Base-by-base conservation (phyloP, 2,888 invertebrate genomes). In the Nomada lathburiana region DNA sequence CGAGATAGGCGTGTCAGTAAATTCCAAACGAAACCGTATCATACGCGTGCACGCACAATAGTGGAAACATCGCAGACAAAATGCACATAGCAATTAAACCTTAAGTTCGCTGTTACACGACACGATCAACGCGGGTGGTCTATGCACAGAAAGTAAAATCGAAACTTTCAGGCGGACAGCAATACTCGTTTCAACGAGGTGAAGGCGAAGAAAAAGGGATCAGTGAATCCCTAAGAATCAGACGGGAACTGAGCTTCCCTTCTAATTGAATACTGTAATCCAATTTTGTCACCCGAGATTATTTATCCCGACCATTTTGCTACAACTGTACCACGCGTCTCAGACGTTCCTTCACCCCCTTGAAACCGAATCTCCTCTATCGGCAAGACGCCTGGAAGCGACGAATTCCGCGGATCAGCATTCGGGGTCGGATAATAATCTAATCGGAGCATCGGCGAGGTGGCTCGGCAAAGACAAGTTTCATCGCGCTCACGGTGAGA, bases 1-100 rank as follows among this genome's bases (percentile, higher is more conserved):
- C 75, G 77, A 86, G 72, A 55, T 75, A 78, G 85, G 77, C 83
- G 88, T 88, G 77, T 18, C 83, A 11, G 55, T 42, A 23, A 29
- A 23, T 36, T 50, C 75, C 53, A 65, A 65, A 72, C 50, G 62
- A 16, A 75, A 74, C 57, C 60, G 80, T 73, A 53, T 59, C 67
- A 26, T 55, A 60, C 77, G 64, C 53, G 76, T n/a, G 42, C 44
- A 57, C 50, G 2, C 9, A 4, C n/a, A 64, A 63, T 57, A 64
- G 73, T 52, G 29, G 53, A 68, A 67, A 29, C 50, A 11, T 57
- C 2, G 29, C 57, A 16, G 47, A 26, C 16, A 29, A 57, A 42
- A n/a, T 20, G 10, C 44, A 16, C 26, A 47, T 10, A 44, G 18
- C 44, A 55, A 72, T 64, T 64, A 53, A 47, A 57, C 11, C 1